Evolutionary conservation across 1,140 invertebrate genomes (phyloP).

Genomic region (Drosophila prosaltans): DNA sequence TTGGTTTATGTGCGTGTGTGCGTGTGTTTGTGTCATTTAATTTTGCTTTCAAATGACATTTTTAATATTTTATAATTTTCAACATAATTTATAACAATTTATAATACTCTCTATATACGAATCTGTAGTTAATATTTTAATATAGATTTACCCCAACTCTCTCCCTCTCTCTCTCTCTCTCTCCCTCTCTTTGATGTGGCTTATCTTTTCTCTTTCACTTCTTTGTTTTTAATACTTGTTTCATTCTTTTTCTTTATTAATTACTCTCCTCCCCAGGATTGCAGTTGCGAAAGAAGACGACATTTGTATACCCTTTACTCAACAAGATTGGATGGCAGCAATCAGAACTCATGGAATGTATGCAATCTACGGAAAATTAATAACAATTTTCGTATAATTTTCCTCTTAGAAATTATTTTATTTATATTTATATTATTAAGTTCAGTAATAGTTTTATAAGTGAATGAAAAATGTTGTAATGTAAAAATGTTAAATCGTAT

Average conservation of each 20-base stretch:
- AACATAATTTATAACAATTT: conserved; percentile 54
- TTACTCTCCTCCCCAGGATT: conserved; percentile 32
- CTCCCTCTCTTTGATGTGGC: conserved; percentile 19
- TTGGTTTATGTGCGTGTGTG: neutral
- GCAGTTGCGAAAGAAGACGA: neutral
- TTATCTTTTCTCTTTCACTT: conserved; percentile 40
- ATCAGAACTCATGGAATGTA: no score
- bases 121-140: conserved; percentile 35
- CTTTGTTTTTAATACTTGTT: neutral
- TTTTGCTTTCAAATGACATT: conserved; percentile 42
- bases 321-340: no score
- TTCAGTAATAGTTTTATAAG: no score
- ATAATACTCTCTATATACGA: conserved; percentile 25
- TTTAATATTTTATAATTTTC: conserved; percentile 67
- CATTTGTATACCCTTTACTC: neutral
- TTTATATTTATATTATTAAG: no score
- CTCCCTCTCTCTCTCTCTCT: neutral
- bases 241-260: conserved; percentile 41
- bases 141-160: conserved; percentile 13
- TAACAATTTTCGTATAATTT: no score
- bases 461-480: no score
- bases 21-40: conserved; percentile 18
- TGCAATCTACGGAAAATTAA: no score
- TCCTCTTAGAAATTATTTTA: no score
- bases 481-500: neutral